Evolutionary conservation across 2,888 invertebrate genomes (phyloP), one percentile per base, ranked within the genome.

Genomic region (Odontomyia ornata): DNA sequence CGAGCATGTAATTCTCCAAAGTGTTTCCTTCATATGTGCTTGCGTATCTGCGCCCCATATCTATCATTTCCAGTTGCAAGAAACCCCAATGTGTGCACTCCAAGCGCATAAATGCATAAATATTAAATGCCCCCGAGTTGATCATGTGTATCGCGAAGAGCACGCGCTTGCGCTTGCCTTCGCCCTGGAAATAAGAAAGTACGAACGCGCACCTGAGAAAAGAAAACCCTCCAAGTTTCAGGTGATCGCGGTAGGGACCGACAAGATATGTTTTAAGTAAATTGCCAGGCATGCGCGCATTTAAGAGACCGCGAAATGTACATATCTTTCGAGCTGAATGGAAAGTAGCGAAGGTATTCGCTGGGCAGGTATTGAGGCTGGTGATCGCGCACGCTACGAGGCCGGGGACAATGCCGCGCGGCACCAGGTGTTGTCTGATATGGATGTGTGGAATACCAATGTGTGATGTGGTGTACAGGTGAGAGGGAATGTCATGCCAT

Each of bases 371-470:
- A 21, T 21, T 60, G 11, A n/a, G 4, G 15, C 15, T 23, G 2
- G 23, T 5, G 23, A 60, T 25, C 25, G 57, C 57, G 18, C 18
- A 25, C 21, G 11, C 21, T 23, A 60, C 11, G 25, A 18, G 23
- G 11, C 25, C 23, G 21, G 57, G 18, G 57, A 60, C 57, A 60
- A 60, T 60, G 57, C 36, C 36, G 36, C 57, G 3, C 57, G 23
- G 23, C 57, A 60, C 57, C 57, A 60, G 25, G 57, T 60, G 57
- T n/a, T n/a, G n/a, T 25, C 11, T 25, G 21, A 23, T 21, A 25
- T 60, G 57, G 23, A 18, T 60, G 25, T 60, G 57, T 60, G 57
- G 57, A 60, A 60, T 25, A 60, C 11, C 57, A 60, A 60, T 23
- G 25, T 2, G 36, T 9, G 9, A 4, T 60, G 23, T n/a, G 57